Evolutionary conservation across 2,113 vertebrate species (phyloP), one percentile per base, ranked within the genome.

Genomic region (Coptodon rendalli): DNA sequence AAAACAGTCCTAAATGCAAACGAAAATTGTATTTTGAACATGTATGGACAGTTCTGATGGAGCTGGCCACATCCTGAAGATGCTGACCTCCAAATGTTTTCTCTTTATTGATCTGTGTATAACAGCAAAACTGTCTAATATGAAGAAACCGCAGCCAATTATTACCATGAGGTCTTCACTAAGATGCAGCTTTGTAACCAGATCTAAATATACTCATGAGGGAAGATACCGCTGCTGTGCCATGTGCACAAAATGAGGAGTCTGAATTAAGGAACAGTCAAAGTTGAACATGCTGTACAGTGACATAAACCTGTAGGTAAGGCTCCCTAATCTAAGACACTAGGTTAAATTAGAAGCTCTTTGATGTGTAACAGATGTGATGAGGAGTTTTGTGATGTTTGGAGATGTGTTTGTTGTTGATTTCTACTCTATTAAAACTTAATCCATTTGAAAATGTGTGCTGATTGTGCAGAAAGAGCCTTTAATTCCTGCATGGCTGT

Each of bases 391-490:
- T 1, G 2, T 45, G 43, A 45, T 45, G 45, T 48, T 48, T 16
- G 14, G 45, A 16, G 45, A 16, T 48, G 14, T 48, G 6, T 48
- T 13, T 48, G 43, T 40, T 5, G 9, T 1, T 40, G 38, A 40
- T 40, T 40, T 12, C 2, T 45, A 12, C 10, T 12, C 43, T 14
- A 14, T 45, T 14, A 14, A 13, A 45, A 45, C 5, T 2, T 36
- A 19, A 63, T 36, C 59, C 31, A 61, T 61, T 61, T 12, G 5
- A 61, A 61, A 4, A 31, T 63, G 6, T 63, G 31, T 38, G 17
- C 34, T 66, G 0, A 66, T 17, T n/a, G 34, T n/a, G 34, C 61
- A 66, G 0, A 66, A 0, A 66, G 10, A 66, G 34, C 9, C 17
- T 66, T 66, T 38, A 38, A 22, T 38, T 66, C n/a, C 2, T n/a